Conservation (phyloP, 92 coral and sea anemone species). For the Porites rus region DNA sequence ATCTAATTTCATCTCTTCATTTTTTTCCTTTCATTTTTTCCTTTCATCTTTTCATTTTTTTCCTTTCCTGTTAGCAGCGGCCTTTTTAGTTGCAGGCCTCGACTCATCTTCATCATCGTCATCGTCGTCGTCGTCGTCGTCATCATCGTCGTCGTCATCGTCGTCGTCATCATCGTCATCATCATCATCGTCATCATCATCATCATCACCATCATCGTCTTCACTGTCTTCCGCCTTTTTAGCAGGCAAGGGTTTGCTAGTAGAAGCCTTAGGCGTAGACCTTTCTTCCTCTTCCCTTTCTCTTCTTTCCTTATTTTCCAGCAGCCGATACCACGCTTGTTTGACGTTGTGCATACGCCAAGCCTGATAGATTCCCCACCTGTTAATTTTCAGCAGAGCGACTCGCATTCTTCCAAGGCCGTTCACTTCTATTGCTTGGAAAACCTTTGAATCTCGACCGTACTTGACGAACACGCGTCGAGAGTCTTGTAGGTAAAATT, state of each 20-base stretch:
- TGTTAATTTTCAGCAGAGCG: conserved; percentile 85
- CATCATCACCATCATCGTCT: conserved; percentile 79
- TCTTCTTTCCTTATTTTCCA: conserved; percentile 75
- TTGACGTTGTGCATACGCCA: conserved; percentile 81
- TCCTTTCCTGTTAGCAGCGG: conserved; percentile 33
- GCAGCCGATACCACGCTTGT: conserved; percentile 82
- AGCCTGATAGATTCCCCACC: conserved; percentile 98
- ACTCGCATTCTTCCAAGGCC: conserved; percentile 75
- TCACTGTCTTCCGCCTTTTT: conserved; percentile 62
- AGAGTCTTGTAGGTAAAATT: conserved; percentile 84
- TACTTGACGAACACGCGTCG: conserved; percentile 96
- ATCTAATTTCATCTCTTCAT: not conserved
- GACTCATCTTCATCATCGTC: conserved; percentile 79
- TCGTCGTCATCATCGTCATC: conserved; percentile 82
- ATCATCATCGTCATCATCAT: conserved; percentile 74
- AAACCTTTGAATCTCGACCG: conserved; percentile 59
- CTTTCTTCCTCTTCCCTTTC: conserved; percentile 75
- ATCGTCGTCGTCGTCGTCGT: conserved; percentile 77
- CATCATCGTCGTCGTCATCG: conserved; percentile 78
- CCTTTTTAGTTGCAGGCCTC: conserved; percentile 43
- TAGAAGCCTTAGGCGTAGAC: conserved; percentile 18
- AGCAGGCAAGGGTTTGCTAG: conserved; percentile 28
- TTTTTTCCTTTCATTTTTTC: not conserved
- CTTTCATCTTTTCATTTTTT: not conserved
- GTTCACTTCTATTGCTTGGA: conserved; percentile 73